A percentile compares a stretch with the other conserved stretches of the same genome.
Evolutionary conservation across 2,888 invertebrate genomes (phyloP).

Genomic region (Venusia cambrica): DNA sequence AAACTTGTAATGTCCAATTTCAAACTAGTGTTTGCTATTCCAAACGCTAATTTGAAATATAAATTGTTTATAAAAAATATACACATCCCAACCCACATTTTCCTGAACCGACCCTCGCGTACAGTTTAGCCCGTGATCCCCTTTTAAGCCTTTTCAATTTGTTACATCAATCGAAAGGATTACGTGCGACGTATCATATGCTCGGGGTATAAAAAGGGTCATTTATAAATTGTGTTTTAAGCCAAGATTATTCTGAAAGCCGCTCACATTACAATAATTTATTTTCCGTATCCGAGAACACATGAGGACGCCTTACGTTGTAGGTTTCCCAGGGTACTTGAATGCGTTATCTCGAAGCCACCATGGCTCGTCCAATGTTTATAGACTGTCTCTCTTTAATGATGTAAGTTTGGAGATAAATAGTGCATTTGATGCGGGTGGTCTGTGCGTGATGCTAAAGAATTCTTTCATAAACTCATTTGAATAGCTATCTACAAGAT

Average conservation of each 20-base stretch:
- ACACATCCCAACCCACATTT: slow-evolving; percentile 8
- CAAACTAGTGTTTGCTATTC: too few relatives aligned
- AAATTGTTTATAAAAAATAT: background rate
- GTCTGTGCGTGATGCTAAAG: slow-evolving; percentile 24
- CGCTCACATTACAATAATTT: too few relatives aligned
- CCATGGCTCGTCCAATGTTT: slow-evolving; percentile 35
- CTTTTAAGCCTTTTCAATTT: slow-evolving; percentile 28
- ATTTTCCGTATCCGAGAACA: too few relatives aligned
- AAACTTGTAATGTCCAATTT: too few relatives aligned
- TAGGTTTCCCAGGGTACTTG: slow-evolving; percentile 32
- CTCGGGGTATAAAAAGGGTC: slow-evolving; percentile 31
- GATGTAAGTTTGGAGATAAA: slow-evolving; percentile 33
- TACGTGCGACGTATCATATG: slow-evolving; percentile 32
- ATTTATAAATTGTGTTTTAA: slow-evolving; percentile 23
- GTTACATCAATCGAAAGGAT: slow-evolving; percentile 34
- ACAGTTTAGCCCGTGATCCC: slow-evolving; percentile 25
- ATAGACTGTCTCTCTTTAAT: slow-evolving; percentile 36
- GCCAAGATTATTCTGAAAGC: slow-evolving; percentile 18
- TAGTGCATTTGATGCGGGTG: slow-evolving; percentile 31
- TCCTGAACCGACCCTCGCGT: slow-evolving; percentile 17
- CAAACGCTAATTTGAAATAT: too few relatives aligned
- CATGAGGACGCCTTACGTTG: slow-evolving; percentile 29
- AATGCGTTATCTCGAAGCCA: slow-evolving; percentile 33
- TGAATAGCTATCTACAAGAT: slow-evolving; percentile 12
- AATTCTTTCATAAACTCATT: slow-evolving; percentile 17